Evolutionary conservation across 2,888 invertebrate genomes (phyloP).

Genomic region (Perizoma flavofasciatum): DNA sequence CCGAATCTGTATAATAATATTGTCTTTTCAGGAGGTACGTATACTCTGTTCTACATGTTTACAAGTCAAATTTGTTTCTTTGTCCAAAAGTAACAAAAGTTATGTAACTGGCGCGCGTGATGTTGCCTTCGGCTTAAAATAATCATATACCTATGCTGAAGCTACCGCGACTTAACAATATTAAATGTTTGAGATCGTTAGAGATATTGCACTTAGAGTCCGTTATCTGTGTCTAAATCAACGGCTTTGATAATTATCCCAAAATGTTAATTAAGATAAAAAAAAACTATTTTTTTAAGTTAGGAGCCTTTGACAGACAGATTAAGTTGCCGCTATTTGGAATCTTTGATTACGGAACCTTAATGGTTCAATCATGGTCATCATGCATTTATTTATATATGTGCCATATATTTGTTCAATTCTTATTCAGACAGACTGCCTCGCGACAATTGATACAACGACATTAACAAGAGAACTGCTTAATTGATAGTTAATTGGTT

Average conservation of each 20-base stretch:
- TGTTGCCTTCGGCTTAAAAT: conserved; percentile 25
- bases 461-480: conserved; percentile 70
- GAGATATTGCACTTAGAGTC: no score
- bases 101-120: conserved; percentile 17
- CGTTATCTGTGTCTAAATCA: not conserved
- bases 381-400: no score
- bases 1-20: no score
- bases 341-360: no score
- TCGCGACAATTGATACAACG: conserved; percentile 69
- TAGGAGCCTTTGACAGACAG: no score
- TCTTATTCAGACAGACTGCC: conserved; percentile 61
- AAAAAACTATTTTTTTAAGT: no score
- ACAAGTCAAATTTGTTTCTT: conserved; percentile 54
- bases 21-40: conserved; percentile 13
- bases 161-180: conserved; percentile 34
- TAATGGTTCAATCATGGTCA: no score
- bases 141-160: conserved; percentile 24
- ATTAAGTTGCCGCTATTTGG: no score
- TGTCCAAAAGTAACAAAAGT: conserved; percentile 14
- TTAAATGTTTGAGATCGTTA: no score
- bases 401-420: conserved; percentile 56
- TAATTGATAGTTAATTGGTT: conserved; percentile 81
- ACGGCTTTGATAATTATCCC: no score
- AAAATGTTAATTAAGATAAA: no score
- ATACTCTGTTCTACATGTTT: conserved; percentile 50